Base-by-base conservation (phyloP, 2,888 invertebrate genomes). In the Polymixis flavicincta region DNA sequence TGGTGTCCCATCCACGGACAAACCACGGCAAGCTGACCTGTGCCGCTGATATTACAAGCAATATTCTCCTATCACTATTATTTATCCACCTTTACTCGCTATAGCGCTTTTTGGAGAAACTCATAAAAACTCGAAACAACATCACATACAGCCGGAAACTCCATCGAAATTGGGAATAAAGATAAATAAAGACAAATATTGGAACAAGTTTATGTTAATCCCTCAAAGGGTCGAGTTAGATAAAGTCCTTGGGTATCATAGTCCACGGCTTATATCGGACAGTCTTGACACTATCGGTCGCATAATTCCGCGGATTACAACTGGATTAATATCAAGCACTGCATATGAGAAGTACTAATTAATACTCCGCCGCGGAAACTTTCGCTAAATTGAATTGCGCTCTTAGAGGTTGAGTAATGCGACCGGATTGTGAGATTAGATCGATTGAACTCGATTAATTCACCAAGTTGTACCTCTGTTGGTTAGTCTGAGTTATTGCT, bases 201-300 rank as follows among this genome's bases (percentile, higher is more conserved):
- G 92, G 90, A 90, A 92, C 93, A 93, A 93, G 91, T 93, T 92
- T 92, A 93, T 93, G 93, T 92, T 95, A 95, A 95, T 94, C 93
- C 93, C 92, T 87, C 93, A 94, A 95, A 95, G 94, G 95, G 95
- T 94, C 93, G 92, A 88, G 90, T 86, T 91, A 91, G 94, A 93
- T 93, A 93, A 93, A 93, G 90, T 93, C 92, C 90, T 88, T 74
- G 74, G 89, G 93, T 94, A 93, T 94, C 94, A 94, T 90, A 92
- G 89, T 92, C 92, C 91, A 13, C 89, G 92, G 93, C 92, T 94
- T 92, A 93, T 88, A 89, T 85, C 90, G 92, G 93, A 92, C 93
- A 93, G 92, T 93, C 92, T 91, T 92, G 93, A 93, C 92, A 93
- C 93, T 93, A 93, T 93, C 93, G 89, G 89, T 89, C 90, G 89